Percentiles rank a stretch among this genome's conserved stretches.
phyloP scores from a whole-genome alignment of 1,140 invertebrate genomes.

The Achatina immaculata region DNA sequence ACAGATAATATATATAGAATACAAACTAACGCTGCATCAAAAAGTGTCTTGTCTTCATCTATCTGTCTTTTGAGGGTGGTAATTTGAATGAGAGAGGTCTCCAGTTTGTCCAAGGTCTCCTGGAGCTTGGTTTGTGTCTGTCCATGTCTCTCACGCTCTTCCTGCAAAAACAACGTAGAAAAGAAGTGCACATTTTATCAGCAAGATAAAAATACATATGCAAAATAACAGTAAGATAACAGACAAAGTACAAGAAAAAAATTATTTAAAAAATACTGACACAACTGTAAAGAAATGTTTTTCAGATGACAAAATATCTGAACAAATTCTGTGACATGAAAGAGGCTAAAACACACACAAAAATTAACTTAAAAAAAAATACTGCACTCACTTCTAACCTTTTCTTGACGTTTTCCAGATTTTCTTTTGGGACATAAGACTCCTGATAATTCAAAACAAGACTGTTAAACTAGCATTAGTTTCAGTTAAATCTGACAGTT shows the following conservation, averaged over 20 bases:
- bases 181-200: no score
- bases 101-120: neutral
- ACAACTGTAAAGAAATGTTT: no score
- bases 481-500: no score
- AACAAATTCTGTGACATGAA: no score
- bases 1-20: no score
- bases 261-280: no score
- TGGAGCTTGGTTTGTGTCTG: slow-evolving; percentile 1
- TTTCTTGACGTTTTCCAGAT: neutral
- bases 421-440: neutral
- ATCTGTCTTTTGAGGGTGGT: neutral
- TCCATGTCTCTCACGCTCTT: neutral
- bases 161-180: no score
- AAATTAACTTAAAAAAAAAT: neutral
- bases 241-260: no score
- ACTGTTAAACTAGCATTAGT: no score
- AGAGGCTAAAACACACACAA: neutral
- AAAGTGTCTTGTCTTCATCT: neutral
- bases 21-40: neutral
- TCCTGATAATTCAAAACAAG: neutral
- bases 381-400: neutral
- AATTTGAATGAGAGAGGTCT: neutral
- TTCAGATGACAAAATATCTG: no score
- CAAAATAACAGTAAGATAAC: no score
- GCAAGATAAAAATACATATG: no score